Evolutionary conservation across 2,888 invertebrate genomes (phyloP).

Genomic region (Hydrotaea diabolus): DNA sequence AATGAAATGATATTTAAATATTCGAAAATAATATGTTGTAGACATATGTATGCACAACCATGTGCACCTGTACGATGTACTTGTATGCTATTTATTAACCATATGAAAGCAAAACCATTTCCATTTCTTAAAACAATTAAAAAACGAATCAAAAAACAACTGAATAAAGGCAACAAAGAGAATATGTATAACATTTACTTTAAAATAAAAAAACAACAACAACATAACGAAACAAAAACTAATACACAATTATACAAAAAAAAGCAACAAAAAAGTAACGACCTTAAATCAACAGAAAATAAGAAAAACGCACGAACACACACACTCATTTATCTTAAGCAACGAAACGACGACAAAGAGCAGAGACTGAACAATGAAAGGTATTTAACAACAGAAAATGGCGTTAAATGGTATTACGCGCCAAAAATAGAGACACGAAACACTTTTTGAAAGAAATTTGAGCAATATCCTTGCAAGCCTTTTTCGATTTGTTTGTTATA

Average conservation of each 20-base stretch:
- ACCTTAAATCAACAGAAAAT: constrained; percentile 51
- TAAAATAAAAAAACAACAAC: not conserved
- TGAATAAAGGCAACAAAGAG: not conserved
- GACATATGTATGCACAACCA: no score
- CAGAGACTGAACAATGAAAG: not conserved
- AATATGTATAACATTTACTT: not conserved
- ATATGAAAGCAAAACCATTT: no score
- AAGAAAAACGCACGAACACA: not conserved
- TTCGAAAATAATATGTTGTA: no score
- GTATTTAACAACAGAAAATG: not conserved
- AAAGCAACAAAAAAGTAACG: constrained; percentile 45
- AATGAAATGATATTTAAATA: no score
- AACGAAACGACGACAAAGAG: not conserved
- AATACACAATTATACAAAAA: not conserved
- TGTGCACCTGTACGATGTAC: no score
- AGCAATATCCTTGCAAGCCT: no score
- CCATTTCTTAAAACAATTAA: no score
- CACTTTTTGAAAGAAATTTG: no score
- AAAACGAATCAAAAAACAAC: no score
- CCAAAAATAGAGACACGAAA: not conserved
- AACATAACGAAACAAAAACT: not conserved
- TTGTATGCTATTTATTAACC: no score
- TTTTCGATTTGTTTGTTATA: no score
- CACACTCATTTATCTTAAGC: not conserved
- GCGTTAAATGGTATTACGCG: not conserved